Evolutionary conservation across 2,888 invertebrate genomes (phyloP), one percentile per base, ranked within the genome.

Genomic region (Eristalis tenax): DNA sequence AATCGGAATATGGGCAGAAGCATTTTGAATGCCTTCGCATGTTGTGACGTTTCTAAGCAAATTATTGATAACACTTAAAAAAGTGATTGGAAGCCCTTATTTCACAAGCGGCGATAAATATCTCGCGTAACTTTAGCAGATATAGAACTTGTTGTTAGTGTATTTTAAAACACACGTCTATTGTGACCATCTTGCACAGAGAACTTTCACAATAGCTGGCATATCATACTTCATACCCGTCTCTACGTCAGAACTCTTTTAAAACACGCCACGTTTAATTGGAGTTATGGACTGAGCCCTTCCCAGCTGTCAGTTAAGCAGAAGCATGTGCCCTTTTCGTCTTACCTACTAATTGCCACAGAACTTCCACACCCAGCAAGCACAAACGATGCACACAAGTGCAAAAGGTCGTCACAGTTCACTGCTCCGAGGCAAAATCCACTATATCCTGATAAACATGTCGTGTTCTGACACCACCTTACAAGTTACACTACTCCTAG

Each of bases 361-460:
- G 50, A 78, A 78, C 40, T 63, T 87, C 79, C 79, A 83, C 87
- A 76, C 83, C 83, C 87, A 61, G 68, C 26, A 56, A 22, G 61
- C 32, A n/a, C 22, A 77, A 74, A 78, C 69, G 40, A 35, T 35
- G 50, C 43, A 28, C 4, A 4, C 66, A 80, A 83, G 75, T 79
- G 83, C 38, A 73, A 87, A 83, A 87, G 87, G 87, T 87, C 83
- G 69, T 18, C 43, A 76, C 76, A 83, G 87, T 87, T 87, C 87
- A 87, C 75, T 80, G 87, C 79, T 59, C 87, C 64, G 40, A 13
- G 61, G 70, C 6, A 79, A 71, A n/a, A 71, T 59, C 64, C 56
- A 32, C 70, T 35, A 56, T 56, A 76, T 83, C 87, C 87, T 87
- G 87, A 83, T 87, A 83, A 87, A 87, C 83, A 87, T 83, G 71